phyloP scores from a whole-genome alignment of 2,888 invertebrate species.

The Gortyna flavago region DNA sequence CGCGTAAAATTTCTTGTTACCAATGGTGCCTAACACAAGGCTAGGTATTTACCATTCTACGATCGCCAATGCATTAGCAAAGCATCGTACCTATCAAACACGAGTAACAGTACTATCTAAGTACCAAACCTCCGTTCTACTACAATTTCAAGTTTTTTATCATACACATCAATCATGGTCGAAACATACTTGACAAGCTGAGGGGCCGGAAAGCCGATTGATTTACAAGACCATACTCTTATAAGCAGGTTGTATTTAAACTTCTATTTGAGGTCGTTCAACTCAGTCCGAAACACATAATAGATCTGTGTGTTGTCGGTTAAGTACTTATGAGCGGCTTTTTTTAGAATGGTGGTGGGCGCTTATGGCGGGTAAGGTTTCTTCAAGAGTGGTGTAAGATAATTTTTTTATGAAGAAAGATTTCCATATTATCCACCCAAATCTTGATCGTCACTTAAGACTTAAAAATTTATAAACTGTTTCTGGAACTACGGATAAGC shows the following conservation, averaged over 20 bases:
- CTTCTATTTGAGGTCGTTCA: constrained; percentile 56
- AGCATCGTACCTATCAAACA: background rate
- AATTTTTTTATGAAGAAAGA: background rate
- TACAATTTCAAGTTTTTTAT: constrained; percentile 52
- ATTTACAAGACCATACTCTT: constrained; percentile 65
- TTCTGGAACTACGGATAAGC: no score
- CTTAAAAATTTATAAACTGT: no score
- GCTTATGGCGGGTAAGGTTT: background rate
- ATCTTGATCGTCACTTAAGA: background rate
- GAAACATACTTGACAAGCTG: constrained; percentile 57
- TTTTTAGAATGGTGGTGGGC: background rate
- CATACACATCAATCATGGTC: constrained; percentile 59
- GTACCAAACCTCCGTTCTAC: constrained; percentile 45
- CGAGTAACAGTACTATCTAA: constrained; percentile 24
- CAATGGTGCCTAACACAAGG: background rate
- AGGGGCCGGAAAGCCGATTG: constrained; percentile 61
- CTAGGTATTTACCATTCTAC: background rate
- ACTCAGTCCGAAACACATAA: constrained; percentile 47
- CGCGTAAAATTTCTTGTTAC: no score
- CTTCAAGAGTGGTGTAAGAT: background rate
- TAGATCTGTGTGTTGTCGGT: constrained; percentile 39
- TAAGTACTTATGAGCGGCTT: constrained; percentile 23
- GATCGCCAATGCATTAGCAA: background rate
- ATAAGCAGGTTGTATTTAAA: constrained; percentile 68
- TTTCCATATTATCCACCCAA: background rate